These are phyloP conservation scores for Tympanuchus pallidicinctus DNA, from an alignment of 2,113 vertebrate species.

Conservation along the genomic window DNA sequence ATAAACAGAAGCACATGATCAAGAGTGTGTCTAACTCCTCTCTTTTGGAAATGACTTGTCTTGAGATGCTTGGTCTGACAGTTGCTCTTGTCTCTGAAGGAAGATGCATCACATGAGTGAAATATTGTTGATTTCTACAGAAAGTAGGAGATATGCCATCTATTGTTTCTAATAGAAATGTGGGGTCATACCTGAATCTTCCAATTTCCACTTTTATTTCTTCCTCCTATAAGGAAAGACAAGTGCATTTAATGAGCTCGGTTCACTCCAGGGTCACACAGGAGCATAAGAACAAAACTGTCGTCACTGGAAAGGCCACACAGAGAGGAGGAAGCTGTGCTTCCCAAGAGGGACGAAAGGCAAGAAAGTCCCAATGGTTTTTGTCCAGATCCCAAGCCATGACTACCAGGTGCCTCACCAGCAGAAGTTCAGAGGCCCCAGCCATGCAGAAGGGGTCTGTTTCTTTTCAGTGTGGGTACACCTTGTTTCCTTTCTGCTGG, in stretches of 20 bases:
- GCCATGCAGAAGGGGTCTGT: not conserved
- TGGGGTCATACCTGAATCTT: not conserved
- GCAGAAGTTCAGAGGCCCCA: not conserved
- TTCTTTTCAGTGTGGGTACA: slow-evolving; percentile 18
- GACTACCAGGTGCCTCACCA: not conserved
- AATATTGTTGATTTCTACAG: not conserved
- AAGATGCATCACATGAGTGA: slow-evolving; percentile 4
- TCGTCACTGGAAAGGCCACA: slow-evolving; percentile 44
- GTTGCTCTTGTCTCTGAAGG: slow-evolving; percentile 15
- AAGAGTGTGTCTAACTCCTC: slow-evolving; percentile 32
- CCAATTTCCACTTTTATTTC: not conserved
- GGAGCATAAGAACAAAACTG: slow-evolving; percentile 31
- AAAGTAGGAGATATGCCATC: not conserved
- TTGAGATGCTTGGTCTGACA: slow-evolving; percentile 43
- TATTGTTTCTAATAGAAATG: not conserved
- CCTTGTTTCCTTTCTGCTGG: not conserved
- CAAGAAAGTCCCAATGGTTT: not conserved
- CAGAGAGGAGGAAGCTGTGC: not conserved
- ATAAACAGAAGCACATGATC: slow-evolving; percentile 73
- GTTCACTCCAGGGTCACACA: slow-evolving; percentile 51
- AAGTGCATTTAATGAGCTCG: not conserved
- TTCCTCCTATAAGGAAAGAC: not conserved
- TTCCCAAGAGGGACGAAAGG: slow-evolving; percentile 7
- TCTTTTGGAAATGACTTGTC: slow-evolving; percentile 51
- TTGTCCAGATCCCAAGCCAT: not conserved